phyloP scores from a whole-genome alignment of 2,888 invertebrate species.

The Tiphia femorata region DNA sequence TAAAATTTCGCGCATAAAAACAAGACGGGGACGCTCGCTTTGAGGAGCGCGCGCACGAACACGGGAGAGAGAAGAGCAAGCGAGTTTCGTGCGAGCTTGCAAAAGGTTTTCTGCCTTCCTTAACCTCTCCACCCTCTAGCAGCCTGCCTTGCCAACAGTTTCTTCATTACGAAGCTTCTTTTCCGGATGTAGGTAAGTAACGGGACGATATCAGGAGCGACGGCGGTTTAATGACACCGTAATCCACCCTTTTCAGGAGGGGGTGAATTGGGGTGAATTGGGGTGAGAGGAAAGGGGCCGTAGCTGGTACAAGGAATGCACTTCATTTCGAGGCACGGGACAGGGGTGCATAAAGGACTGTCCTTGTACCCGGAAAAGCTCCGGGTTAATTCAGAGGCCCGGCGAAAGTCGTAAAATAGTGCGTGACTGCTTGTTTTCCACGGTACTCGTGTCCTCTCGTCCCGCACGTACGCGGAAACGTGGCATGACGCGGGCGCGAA shows the following conservation, averaged over 20 bases:
- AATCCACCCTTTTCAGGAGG: constrained; percentile 22
- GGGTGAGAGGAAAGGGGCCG: not conserved
- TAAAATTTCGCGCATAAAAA: too few species aligned
- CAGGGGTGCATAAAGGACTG: constrained; percentile 27
- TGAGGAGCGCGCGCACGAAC: too few species aligned
- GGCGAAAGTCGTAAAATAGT: constrained; percentile 47
- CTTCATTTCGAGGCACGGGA: constrained; percentile 30
- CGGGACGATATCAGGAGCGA: constrained; percentile 20
- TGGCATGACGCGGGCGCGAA: too few species aligned
- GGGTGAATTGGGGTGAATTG: too few species aligned
- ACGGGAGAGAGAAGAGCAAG: too few species aligned
- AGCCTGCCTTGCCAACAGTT: constrained; percentile 1
- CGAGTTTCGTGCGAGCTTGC: constrained; percentile 2
- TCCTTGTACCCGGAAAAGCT: constrained; percentile 30
- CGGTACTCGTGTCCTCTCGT: too few species aligned
- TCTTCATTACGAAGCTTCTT: constrained; percentile 16
- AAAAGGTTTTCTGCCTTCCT: not conserved
- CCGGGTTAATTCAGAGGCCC: constrained; percentile 41
- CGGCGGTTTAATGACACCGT: constrained; percentile 36
- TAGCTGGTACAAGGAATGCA: constrained; percentile 27
- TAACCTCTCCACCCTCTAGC: constrained; percentile 2
- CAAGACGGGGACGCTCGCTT: too few species aligned
- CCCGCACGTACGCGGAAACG: too few species aligned
- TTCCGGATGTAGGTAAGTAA: not conserved
- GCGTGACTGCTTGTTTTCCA: constrained; percentile 40